Conservation (phyloP, 2,888 invertebrate species). For the Tiphia femorata region DNA sequence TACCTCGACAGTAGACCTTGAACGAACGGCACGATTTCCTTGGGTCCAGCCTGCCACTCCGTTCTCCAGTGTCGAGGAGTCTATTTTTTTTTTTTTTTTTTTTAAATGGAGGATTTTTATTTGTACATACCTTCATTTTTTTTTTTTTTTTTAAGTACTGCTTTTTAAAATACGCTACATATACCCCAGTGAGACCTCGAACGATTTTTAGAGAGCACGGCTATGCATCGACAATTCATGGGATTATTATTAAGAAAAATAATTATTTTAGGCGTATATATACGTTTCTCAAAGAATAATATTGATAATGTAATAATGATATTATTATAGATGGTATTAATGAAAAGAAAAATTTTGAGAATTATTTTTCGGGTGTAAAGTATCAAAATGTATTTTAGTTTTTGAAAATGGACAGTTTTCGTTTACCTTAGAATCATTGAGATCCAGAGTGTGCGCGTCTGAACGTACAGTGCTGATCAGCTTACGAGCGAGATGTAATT, state of each 20-base stretch:
- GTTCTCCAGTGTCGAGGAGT: conserved; percentile 78
- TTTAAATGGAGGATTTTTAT: too few relatives aligned
- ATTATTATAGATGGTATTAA: background rate
- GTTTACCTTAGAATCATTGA: conserved; percentile 72
- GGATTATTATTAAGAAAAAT: too few relatives aligned
- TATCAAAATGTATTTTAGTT: too few relatives aligned
- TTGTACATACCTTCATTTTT: too few relatives aligned
- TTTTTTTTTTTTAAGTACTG: too few relatives aligned
- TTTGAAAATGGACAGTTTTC: conserved; percentile 9
- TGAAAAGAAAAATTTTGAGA: too few relatives aligned
- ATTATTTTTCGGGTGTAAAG: too few relatives aligned
- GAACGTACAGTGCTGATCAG: conserved; percentile 74
- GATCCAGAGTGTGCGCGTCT: conserved; percentile 61
- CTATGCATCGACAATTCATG: too few relatives aligned
- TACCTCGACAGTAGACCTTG: conserved; percentile 72
- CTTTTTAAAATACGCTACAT: too few relatives aligned
- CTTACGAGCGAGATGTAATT: conserved; percentile 73
- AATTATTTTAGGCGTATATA: background rate
- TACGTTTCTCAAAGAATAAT: background rate
- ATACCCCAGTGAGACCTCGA: too few relatives aligned
- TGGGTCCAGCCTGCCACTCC: conserved; percentile 78
- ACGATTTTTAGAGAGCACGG: too few relatives aligned
- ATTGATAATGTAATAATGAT: background rate
- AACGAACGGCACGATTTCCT: conserved; percentile 73
- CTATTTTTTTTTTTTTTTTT: too few relatives aligned